Base-by-base conservation (phyloP, 2,113 vertebrate species). In the Dascyllus trimaculatus region DNA sequence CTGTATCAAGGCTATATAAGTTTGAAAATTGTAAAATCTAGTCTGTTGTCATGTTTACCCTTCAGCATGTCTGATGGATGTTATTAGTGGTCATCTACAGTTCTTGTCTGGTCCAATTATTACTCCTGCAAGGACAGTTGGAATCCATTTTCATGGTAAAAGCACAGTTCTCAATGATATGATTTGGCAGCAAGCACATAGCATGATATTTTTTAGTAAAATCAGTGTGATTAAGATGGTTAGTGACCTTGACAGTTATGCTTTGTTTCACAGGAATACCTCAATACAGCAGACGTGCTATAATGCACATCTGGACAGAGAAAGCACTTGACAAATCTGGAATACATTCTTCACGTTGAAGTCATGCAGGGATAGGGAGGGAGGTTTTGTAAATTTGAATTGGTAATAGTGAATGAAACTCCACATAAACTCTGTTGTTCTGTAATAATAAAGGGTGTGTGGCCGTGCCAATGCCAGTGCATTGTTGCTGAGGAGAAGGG, bases 231-330 rank as follows among this genome's bases (percentile, higher is more conserved):
- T 89, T 89, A 84, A 88, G 77, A 89, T 38, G 51, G 64, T 86
- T 71, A 85, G 64, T 74, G 75, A 87, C 87, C 84, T 70, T 85
- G 92, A 93, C 92, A 88, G 82, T 77, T 89, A 85, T 91, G 90
- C 69, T 60, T 60, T 89, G 66, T 91, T 90, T 89, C 76, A 83
- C 84, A 62, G 85, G 73, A 74, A 86, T 87, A 84, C 71, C 85
- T 76, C 80, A 68, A 80, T 71, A 69, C 58, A 75, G 58, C 86
- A 82, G 83, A 90, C 86, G 87, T 71, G 64, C 57, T 84, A 85
- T 86, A 91, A 90, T 79, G 66, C 83, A 88, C 91, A 93, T 94
- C 88, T 93, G 91, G 88, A 75, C 66, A n/a, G 49, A 67, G 63
- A 81, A 80, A 66, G 62, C 24, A 49, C 75, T 78, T 71, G 71